phyloP scores from a whole-genome alignment of 2,797 vertebrate genomes.

The Potorous gilbertii region DNA sequence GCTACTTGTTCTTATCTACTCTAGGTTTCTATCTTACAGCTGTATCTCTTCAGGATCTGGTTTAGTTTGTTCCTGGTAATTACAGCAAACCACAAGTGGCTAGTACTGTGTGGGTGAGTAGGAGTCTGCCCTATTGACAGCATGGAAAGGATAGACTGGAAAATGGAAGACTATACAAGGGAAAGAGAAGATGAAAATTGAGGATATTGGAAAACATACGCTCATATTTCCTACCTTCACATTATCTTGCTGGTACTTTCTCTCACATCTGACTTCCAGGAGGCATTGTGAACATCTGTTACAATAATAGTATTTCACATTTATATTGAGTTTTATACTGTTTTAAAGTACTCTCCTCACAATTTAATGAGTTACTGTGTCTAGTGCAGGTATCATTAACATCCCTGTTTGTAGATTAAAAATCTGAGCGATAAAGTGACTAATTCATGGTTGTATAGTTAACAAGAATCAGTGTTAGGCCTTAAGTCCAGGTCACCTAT shows the following conservation, averaged over 20 bases:
- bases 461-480: neutral
- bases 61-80: neutral
- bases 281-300: neutral
- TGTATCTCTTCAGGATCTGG: neutral
- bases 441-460: neutral
- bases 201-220: neutral
- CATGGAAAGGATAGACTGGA: neutral
- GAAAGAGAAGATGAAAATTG: neutral
- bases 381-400: neutral
- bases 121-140: neutral
- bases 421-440: neutral
- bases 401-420: neutral
- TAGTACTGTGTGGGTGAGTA: neutral
- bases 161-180: neutral
- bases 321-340: neutral
- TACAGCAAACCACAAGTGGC: neutral
- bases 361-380: neutral
- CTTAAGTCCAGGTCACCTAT: neutral
- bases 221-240: neutral
- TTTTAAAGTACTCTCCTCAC: neutral
- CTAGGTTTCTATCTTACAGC: neutral
- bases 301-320: neutral
- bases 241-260: neutral
- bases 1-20: neutral
- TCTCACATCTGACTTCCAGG: neutral